Evolutionary conservation across 2,113 vertebrate genomes (phyloP).

Genomic region (Gallinago undulata): DNA sequence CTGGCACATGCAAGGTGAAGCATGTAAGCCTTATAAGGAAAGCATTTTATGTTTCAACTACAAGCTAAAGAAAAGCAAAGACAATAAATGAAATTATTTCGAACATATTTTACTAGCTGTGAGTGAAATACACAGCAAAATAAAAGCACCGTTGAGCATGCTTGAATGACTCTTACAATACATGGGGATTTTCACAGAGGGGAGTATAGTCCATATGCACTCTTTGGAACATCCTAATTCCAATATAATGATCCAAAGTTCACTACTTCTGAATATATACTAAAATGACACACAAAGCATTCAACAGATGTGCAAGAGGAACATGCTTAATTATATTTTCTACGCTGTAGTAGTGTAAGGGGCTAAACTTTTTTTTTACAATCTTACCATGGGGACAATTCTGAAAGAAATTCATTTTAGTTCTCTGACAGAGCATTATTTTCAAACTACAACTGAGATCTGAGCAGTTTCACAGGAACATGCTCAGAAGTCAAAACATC

Average conservation of each 20-base stretch:
- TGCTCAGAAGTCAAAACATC: not conserved
- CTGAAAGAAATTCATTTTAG: not conserved
- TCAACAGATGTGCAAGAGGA: constrained; percentile 4
- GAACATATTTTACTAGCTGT: constrained; percentile 42
- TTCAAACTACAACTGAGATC: constrained; percentile 6
- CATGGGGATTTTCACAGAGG: not conserved
- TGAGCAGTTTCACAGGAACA: constrained; percentile 29
- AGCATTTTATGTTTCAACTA: constrained; percentile 22
- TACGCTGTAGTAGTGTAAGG: not conserved
- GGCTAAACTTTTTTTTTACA: not conserved
- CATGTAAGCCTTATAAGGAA: constrained; percentile 48
- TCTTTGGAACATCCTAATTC: not conserved
- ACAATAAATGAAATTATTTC: constrained; percentile 43
- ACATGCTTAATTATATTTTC: not conserved
- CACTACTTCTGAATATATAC: not conserved
- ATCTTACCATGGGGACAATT: not conserved
- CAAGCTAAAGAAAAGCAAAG: constrained; percentile 48
- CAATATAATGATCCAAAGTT: not conserved
- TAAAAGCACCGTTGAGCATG: not conserved
- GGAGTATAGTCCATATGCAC: not conserved
- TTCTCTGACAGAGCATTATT: constrained; percentile 1
- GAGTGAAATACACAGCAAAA: not conserved
- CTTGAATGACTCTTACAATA: not conserved
- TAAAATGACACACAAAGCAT: not conserved
- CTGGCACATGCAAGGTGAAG: constrained; percentile 62